Percentiles rank a stretch among this genome's conserved stretches.
These are phyloP conservation scores for Artibeus jamaicensis DNA, from an alignment of 2,797 vertebrate genomes.

Conservation along the genomic window DNA sequence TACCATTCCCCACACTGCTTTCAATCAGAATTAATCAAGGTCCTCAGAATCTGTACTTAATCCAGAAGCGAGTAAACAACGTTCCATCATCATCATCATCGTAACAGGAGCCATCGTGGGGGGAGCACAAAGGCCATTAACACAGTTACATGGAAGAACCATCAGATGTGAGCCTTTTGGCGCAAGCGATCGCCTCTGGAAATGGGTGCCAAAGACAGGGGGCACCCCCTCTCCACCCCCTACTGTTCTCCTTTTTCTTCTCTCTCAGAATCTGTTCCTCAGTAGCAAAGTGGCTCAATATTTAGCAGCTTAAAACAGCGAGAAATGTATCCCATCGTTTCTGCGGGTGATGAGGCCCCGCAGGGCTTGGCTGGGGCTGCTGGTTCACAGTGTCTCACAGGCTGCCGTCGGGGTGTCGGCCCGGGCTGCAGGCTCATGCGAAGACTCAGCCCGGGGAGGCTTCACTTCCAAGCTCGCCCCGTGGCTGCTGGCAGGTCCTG, in stretches of 20 bases:
- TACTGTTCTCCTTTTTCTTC: not conserved
- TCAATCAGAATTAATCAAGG: not conserved
- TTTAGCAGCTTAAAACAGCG: not conserved
- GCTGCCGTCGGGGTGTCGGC: too few relatives aligned
- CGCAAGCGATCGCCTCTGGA: not conserved
- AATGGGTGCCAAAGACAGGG: not conserved
- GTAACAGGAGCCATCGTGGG: not conserved
- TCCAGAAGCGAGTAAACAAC: not conserved
- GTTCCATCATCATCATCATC: not conserved
- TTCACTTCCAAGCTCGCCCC: not conserved
- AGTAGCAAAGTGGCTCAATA: not conserved
- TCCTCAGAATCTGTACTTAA: not conserved
- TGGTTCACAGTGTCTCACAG: not conserved
- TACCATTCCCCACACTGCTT: not conserved
- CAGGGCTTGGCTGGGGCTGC: not conserved
- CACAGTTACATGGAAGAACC: not conserved
- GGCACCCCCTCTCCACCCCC: too few relatives aligned
- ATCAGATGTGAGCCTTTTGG: not conserved
- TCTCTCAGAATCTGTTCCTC: not conserved
- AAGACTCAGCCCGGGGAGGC: not conserved
- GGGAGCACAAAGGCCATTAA: not conserved
- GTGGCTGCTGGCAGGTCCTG: not conserved
- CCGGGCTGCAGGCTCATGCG: not conserved
- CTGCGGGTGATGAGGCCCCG: not conserved
- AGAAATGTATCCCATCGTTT: not conserved